Evolutionary conservation across 2,797 vertebrate species (phyloP).

Genomic region (Sebastolobus alascanus): DNA sequence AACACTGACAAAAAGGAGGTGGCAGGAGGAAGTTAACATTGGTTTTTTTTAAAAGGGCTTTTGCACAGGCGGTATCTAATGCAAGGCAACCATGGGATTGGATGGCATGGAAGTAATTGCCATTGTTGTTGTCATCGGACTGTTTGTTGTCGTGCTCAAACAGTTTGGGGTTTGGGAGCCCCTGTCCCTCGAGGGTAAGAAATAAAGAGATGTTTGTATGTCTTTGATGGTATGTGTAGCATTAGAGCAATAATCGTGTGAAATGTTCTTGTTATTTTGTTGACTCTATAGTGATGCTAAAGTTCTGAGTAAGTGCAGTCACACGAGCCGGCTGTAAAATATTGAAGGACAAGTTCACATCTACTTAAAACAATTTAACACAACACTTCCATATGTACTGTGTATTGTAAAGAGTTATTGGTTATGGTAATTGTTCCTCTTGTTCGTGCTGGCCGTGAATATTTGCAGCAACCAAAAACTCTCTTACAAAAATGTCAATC

Average conservation of each 20-base stretch:
- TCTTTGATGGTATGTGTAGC: neutral
- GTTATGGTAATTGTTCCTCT: neutral
- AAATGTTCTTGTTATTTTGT: neutral
- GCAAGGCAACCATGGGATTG: conserved; percentile 82
- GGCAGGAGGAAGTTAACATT: conserved; percentile 20
- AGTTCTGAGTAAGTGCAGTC: neutral
- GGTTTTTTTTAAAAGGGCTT: conserved; percentile 1
- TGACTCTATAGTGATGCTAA: neutral
- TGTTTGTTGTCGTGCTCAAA: conserved; percentile 93
- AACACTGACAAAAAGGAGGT: conserved; percentile 39
- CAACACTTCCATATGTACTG: neutral
- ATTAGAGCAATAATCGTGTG: neutral
- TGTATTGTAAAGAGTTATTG: neutral
- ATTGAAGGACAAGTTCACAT: conserved; percentile 2
- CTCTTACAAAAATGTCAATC: neutral
- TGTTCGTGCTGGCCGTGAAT: neutral
- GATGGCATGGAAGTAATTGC: conserved; percentile 95
- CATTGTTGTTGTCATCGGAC: conserved; percentile 89
- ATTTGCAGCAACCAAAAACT: neutral
- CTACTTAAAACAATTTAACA: neutral
- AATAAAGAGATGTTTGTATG: neutral
- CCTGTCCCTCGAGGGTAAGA: conserved; percentile 93
- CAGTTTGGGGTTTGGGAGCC: conserved; percentile 95
- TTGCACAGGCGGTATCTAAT: conserved; percentile 37
- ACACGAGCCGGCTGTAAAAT: neutral